phyloP scores from a whole-genome alignment of 2,888 invertebrate species.

The Dromius quadrimaculatus region DNA sequence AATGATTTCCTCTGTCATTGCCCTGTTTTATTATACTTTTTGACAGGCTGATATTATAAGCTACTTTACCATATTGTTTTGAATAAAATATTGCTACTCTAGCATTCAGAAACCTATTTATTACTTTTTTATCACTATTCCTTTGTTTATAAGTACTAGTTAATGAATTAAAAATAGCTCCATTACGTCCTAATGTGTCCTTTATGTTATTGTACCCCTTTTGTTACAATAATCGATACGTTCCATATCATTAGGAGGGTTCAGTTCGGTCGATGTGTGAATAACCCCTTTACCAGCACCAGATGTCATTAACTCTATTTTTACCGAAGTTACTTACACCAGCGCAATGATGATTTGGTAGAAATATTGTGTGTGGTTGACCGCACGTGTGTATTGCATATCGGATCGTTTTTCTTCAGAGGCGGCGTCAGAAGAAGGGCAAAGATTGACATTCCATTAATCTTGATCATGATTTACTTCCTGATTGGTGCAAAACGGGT shows the following conservation, averaged over 20 bases:
- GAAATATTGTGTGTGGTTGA: slow-evolving; percentile 5
- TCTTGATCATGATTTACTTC: background rate
- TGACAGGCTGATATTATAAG: no score
- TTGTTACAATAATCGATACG: slow-evolving; percentile 24
- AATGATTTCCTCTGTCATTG: no score
- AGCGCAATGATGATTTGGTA: slow-evolving; percentile 5
- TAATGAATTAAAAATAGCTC: slow-evolving; percentile 1
- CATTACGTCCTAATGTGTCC: background rate
- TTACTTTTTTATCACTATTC: background rate
- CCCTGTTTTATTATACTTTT: no score
- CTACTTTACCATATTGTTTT: no score
- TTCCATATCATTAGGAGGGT: slow-evolving; percentile 2
- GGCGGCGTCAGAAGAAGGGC: background rate
- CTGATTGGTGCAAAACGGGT: background rate
- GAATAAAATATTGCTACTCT: no score
- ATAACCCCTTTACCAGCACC: slow-evolving; percentile 14
- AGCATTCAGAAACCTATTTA: slow-evolving; percentile 13
- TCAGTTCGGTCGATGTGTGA: slow-evolving; percentile 24
- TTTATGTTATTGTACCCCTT: slow-evolving; percentile 3
- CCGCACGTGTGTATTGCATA: slow-evolving; percentile 1
- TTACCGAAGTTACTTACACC: background rate
- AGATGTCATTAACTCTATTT: slow-evolving; percentile 23
- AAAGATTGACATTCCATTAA: background rate
- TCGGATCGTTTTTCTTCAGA: slow-evolving; percentile 3
- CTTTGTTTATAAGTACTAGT: background rate